These are phyloP conservation scores for Telmatochromis brichardi DNA, from an alignment of 2,113 vertebrate genomes.

Conservation along the genomic window DNA sequence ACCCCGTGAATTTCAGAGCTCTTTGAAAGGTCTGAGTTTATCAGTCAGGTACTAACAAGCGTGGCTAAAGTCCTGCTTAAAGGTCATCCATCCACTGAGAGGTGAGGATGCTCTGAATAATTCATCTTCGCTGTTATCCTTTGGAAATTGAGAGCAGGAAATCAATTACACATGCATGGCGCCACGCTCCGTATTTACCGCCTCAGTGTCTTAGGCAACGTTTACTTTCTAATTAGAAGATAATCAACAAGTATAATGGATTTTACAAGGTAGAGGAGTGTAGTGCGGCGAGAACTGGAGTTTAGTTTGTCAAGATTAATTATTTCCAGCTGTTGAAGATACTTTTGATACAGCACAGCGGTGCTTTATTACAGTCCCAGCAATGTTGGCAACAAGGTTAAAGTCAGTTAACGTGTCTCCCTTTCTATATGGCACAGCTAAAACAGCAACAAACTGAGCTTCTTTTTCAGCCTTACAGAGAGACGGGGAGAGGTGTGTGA, in stretches of 20 bases:
- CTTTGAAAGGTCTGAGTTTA: background rate
- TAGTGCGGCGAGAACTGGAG: background rate
- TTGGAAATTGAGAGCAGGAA: slow-evolving; percentile 30
- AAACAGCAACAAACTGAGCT: background rate
- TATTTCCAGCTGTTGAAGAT: background rate
- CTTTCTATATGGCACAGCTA: background rate
- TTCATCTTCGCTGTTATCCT: slow-evolving; percentile 37
- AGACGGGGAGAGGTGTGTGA: background rate
- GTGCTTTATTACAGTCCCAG: background rate
- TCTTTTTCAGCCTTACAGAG: background rate
- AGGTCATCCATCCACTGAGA: slow-evolving; percentile 36
- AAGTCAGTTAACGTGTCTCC: background rate
- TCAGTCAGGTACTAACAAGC: slow-evolving; percentile 27
- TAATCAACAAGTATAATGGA: slow-evolving; percentile 47
- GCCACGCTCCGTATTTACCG: background rate
- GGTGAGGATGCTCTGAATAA: slow-evolving; percentile 34
- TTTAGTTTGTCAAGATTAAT: background rate
- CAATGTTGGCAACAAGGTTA: background rate
- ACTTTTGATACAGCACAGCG: background rate
- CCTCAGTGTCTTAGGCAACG: slow-evolving; percentile 11
- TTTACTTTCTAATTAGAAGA: slow-evolving; percentile 41
- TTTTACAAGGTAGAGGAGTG: slow-evolving; percentile 22
- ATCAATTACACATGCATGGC: slow-evolving; percentile 37
- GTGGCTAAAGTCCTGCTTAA: slow-evolving; percentile 22
- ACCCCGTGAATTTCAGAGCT: background rate